Percentiles rank a stretch among this genome's conserved stretches.
These are phyloP conservation scores for Florisuga fusca DNA, from an alignment of 2,797 vertebrate genomes.

Conservation along the genomic window DNA sequence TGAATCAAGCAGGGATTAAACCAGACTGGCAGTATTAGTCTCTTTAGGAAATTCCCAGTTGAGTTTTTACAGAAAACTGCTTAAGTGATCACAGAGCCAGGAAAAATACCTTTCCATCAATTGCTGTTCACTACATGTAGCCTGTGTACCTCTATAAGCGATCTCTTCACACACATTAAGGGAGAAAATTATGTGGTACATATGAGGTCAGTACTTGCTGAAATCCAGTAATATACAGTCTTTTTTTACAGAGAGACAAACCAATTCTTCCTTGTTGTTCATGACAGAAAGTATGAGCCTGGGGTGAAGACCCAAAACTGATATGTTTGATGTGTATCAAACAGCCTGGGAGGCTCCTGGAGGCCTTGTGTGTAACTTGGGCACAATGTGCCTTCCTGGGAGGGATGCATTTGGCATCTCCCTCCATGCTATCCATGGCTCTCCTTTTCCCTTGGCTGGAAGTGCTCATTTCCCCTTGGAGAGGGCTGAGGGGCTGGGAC, in stretches of 20 bases:
- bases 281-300: neutral
- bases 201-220: neutral
- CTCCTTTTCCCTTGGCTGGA: neutral
- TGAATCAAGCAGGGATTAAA: conserved; percentile 71
- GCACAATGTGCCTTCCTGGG: neutral
- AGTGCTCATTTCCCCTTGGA: neutral
- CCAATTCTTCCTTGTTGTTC: neutral
- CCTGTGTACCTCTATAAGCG: neutral
- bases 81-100: conserved; percentile 5
- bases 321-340: neutral
- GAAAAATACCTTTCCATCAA: neutral
- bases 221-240: neutral
- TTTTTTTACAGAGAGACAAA: neutral
- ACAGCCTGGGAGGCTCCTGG: neutral
- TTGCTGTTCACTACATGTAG: neutral
- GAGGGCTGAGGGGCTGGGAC: neutral
- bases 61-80: conserved; percentile 67
- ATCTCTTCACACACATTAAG: neutral
- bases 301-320: neutral
- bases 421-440: neutral
- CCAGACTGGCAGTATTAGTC: conserved; percentile 57
- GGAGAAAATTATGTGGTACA: neutral
- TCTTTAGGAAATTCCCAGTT: conserved; percentile 66
- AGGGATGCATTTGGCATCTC: neutral
- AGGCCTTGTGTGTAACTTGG: neutral